These are phyloP conservation scores for Nephrotoma appendiculata DNA, from an alignment of 2,888 invertebrate genomes.

Conservation along the genomic window DNA sequence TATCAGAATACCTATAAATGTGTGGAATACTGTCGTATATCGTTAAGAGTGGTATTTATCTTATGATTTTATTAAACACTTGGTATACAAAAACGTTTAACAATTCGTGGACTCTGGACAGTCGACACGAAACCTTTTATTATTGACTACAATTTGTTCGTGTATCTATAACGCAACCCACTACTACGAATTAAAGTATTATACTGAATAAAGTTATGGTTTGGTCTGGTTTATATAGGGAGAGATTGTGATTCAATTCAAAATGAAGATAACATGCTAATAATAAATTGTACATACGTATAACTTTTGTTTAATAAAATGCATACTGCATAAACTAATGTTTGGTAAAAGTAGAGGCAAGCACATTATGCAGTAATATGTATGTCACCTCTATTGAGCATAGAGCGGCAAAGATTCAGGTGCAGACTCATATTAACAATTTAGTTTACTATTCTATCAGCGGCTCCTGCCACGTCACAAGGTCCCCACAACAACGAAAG, in stretches of 20 bases:
- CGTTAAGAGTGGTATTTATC: not conserved
- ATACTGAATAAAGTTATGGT: not conserved
- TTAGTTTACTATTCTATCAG: too few relatives aligned
- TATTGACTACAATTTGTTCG: not conserved
- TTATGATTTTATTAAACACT: not conserved
- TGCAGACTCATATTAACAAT: too few relatives aligned
- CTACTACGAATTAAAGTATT: not conserved
- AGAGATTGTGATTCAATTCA: not conserved
- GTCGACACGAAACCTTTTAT: slow-evolving; percentile 60
- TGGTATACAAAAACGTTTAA: not conserved
- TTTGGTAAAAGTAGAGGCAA: too few relatives aligned
- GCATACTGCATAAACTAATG: too few relatives aligned
- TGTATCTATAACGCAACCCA: not conserved
- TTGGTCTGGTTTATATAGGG: not conserved
- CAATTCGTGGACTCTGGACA: slow-evolving; percentile 86
- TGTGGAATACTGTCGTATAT: not conserved
- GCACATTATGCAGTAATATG: too few relatives aligned
- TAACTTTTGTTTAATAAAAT: too few relatives aligned
- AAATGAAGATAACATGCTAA: too few relatives aligned
- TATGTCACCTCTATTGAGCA: too few relatives aligned
- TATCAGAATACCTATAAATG: not conserved
- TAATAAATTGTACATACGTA: too few relatives aligned
- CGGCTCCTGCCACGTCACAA: too few relatives aligned
- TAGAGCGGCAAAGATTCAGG: too few relatives aligned
- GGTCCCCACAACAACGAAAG: too few relatives aligned